Conservation (phyloP, 2,113 vertebrate genomes). For the Marcusenius ussheri region DNA sequence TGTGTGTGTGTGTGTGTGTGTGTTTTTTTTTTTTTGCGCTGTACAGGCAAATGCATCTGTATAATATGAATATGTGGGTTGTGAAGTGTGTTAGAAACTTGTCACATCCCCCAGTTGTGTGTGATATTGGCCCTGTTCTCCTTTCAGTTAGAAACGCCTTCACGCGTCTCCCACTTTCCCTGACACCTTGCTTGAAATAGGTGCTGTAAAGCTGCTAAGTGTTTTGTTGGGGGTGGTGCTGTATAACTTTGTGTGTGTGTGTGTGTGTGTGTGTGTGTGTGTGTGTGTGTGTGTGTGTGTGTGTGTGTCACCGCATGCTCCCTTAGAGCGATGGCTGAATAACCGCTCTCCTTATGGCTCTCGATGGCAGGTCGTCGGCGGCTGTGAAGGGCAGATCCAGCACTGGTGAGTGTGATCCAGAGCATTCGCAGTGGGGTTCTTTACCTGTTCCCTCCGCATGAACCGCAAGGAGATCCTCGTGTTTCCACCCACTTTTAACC, state of each 20-base stretch:
- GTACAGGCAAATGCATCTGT: neutral
- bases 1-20: no score
- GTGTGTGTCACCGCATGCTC: neutral
- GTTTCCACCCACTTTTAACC: conserved; percentile 61
- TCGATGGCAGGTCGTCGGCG: conserved; percentile 75
- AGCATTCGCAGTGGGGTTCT: neutral
- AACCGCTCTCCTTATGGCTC: conserved; percentile 49
- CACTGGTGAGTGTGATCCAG: conserved; percentile 62
- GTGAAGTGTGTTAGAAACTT: neutral
- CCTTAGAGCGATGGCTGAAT: neutral
- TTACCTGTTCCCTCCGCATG: conserved; percentile 20
- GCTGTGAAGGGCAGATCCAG: conserved; percentile 73
- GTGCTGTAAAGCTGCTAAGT: neutral
- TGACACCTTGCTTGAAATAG: neutral
- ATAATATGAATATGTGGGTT: neutral
- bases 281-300: no score
- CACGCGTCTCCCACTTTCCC: neutral
- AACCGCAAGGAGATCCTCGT: conserved; percentile 47
- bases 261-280: neutral
- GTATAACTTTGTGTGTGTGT: neutral
- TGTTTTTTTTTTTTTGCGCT: neutral
- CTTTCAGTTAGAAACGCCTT: neutral
- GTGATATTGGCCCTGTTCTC: neutral
- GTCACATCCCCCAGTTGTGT: neutral
- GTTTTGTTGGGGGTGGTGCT: conserved; percentile 11